Base-by-base conservation (phyloP, 1,140 invertebrate species). In the Leptinotarsa texana region DNA sequence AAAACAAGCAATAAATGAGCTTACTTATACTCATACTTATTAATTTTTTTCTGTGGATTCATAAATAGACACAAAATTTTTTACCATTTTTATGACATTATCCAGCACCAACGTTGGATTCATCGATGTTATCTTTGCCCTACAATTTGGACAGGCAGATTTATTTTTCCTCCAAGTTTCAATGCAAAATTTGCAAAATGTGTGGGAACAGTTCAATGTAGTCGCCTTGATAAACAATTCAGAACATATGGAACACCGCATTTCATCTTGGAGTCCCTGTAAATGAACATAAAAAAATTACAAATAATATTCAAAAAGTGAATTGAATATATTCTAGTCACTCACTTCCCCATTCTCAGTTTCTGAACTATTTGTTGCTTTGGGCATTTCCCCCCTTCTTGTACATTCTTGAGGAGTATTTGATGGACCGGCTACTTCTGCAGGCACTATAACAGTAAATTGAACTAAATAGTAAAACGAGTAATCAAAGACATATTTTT, bases 131-230 rank as follows among this genome's bases (percentile, higher is more conserved):
- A 83, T 83, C 65, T 71, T 72, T 22, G 73, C 74, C 81, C 92
- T 86, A 84, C 94, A 95, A 65, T 92, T 89, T 0, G 94, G 93
- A 84, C 94, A 95, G 11, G 90, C 89, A 27, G 87, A 90, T 77
- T 91, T 91, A 75, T 91, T 93, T 63, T 89, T 90, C 77, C 89
- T 90, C 94, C 94, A 96, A 66, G 86, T 84, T 0, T 85, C 82
- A 48, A 96, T 94, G 81, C 94, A 95, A 78, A 89, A 87, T 33
- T 89, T 85, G 82, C 94, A 96, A 81, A 93, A 95, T 1, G 92
- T 92, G 78, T 96, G 94, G 0, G 90, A 90, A 83, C 94, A 96
- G 81, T 90, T 91, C 6, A 95, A 83, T 0, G 91, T 91, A 13
- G 89, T 91, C 0, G 93, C 91, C 48, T 86, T 86, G 0, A 95